Evolutionary conservation across 2,113 vertebrate genomes (phyloP), one percentile per base, ranked within the genome.

Genomic region (Phyllopteryx taeniolatus): DNA sequence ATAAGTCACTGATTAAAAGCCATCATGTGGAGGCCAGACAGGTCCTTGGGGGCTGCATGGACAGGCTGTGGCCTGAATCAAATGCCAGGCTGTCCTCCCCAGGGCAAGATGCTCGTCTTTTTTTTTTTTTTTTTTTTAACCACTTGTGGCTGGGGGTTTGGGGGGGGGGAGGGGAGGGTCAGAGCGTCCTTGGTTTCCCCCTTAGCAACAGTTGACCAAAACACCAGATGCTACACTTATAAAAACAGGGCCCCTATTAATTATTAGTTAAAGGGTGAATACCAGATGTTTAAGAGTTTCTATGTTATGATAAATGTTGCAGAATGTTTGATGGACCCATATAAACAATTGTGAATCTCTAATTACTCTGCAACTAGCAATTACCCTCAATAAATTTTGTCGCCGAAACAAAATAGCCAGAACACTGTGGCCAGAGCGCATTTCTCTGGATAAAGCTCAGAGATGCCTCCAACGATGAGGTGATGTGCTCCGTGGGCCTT

Each of bases 41-140:
- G 81, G 71, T 79, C 91, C 89, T 20, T 82, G 51, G 87, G 90
- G 88, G 90, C 86, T 53, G 77, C 79, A 79, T 81, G 70, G 44
- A 81, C 88, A 84, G 85, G 91, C 86, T 90, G 83, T 75, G 79
- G 90, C 89, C 88, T 83, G 91, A 90, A 83, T 87, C 91, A 90
- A 90, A 93, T 93, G 89, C 90, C 83, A 91, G 10, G 59, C 77
- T 89, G 85, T 88, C 84, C 85, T 71, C 75, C 82, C 82, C 69
- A 59, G 67, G 73, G 87, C 82, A 73, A 80, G 74, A 71, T 78
- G 69, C 72, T 82, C 66, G 80, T 77, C 4, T 49, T 66, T 74
- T 73, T 78, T 74, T 67, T 59, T 47, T 47, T 49, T 15, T 49
- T 49, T 49, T 49, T 49, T 49, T 49, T 67, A 70, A 56, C 67